These are phyloP conservation scores for Corythornis vintsioides DNA, from an alignment of 2,113 vertebrate species.

Conservation along the genomic window DNA sequence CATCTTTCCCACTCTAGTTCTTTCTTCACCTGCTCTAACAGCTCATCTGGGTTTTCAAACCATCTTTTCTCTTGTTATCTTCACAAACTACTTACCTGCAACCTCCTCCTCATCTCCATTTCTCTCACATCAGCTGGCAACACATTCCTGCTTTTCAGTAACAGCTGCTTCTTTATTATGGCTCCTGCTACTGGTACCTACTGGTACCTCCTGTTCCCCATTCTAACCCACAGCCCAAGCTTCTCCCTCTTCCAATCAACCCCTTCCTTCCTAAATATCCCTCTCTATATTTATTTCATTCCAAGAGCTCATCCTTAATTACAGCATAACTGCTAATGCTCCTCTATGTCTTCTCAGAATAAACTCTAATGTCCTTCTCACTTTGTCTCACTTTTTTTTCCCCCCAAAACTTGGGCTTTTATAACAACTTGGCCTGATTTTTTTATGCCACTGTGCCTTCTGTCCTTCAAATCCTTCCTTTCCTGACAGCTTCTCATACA, in stretches of 20 bases:
- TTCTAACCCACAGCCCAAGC: accelerated
- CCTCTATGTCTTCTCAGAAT: not conserved
- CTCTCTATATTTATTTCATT: not conserved
- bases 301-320: not conserved
- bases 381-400: not conserved
- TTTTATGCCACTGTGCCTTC: not conserved
- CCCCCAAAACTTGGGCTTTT: not conserved
- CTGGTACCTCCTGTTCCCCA: not conserved
- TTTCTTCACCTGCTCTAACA: not conserved
- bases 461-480: not conserved
- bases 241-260: not conserved
- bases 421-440: not conserved
- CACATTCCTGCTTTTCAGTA: not conserved
- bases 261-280: not conserved
- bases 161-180: not conserved
- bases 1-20: not conserved
- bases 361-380: not conserved
- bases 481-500: not conserved
- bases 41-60: not conserved
- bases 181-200: not conserved
- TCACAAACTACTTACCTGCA: not conserved
- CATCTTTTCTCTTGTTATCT: not conserved
- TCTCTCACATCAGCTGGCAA: not conserved
- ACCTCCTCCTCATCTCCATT: not conserved
- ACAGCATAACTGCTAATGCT: not conserved